Base-by-base conservation (phyloP, 1,140 invertebrate genomes). In the Drosophila oshimai region DNA sequence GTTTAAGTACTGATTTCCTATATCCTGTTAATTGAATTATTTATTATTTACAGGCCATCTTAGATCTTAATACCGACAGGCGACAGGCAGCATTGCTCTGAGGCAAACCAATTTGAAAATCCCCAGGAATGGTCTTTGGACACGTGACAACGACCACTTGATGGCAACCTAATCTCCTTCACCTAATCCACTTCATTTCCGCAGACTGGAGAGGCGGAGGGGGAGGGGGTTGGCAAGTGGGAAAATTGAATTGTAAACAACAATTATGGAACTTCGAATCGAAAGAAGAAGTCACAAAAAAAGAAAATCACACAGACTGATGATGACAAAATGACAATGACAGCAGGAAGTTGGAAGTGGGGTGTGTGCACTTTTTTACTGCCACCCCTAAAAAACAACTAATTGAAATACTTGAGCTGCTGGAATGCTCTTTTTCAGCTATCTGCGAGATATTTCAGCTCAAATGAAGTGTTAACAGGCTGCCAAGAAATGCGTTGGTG, bases 241-340 rank as follows among this genome's bases (percentile, higher is more conserved):
- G n/a, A 29, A 69, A 77, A 75, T 60, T 46, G 58, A 81, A 81
- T 81, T 81, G 77, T 80, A 81, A 80, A 80, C 72, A 81, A 80
- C 58, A 80, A 75, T 80, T 80, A 80, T 57, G 57, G 42, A 60
- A 77, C 49, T 76, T 65, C 47, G 20, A 67, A 17, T 37, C 18
- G 18, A 26, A 12, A 10, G 6, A 12, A 26, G 7, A 34, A 55
- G 7, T 36, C 15, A 24, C 4, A 5, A 26, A 9, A 20, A 24
- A 9, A n/a, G n/a, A n/a, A n/a, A n/a, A n/a, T n/a, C 18, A 26
- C n/a, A 26, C 13, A 28, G 26, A 6, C 12, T 28, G 9, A 45
- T 31, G 45, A 49, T 50, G 47, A 50, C 31, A 24, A 18, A 41
- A 34, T 51, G 22, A 41, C 15, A 18, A 6, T 17, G n/a, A 39